These are phyloP conservation scores for Nasonia oneida DNA, from an alignment of 2,888 invertebrate species.

Conservation along the genomic window DNA sequence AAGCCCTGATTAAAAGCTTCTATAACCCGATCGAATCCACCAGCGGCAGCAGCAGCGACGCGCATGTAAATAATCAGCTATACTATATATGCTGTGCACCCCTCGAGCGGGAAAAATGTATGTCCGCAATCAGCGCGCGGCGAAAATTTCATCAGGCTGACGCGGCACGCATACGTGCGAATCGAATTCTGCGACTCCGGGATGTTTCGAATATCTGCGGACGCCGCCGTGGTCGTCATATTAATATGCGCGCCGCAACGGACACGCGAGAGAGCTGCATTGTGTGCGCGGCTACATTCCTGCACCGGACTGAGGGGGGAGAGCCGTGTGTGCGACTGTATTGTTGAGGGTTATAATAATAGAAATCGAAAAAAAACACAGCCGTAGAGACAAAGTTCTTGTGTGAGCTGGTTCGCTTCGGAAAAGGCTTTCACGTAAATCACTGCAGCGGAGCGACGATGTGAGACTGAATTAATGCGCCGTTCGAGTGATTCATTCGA, in stretches of 20 bases:
- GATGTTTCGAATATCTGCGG: slow-evolving; percentile 43
- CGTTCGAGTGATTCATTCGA: slow-evolving; percentile 61
- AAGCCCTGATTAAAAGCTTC: neutral
- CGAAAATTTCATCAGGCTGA: slow-evolving; percentile 26
- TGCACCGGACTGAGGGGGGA: neutral
- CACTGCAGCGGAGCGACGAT: neutral
- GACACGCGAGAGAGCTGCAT: slow-evolving; percentile 15
- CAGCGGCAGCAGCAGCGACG: no score
- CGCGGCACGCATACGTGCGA: neutral
- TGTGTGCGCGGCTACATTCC: slow-evolving; percentile 40
- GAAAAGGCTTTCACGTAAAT: slow-evolving; percentile 53
- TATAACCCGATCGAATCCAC: no score
- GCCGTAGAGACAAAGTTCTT: neutral
- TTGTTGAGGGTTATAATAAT: neutral
- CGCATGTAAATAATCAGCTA: neutral
- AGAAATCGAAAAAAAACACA: neutral
- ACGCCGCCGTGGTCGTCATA: neutral
- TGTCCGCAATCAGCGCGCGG: neutral
- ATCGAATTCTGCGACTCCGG: slow-evolving; percentile 25
- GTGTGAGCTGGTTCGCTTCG: slow-evolving; percentile 33
- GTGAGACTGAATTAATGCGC: slow-evolving; percentile 45
- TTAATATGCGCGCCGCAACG: slow-evolving; percentile 45
- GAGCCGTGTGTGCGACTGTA: neutral
- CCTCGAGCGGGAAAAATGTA: neutral
- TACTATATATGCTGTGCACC: neutral